Base-by-base conservation (phyloP, 30 jellyfish, hydroid and myxozoan species). In the Hydra vulgaris region DNA sequence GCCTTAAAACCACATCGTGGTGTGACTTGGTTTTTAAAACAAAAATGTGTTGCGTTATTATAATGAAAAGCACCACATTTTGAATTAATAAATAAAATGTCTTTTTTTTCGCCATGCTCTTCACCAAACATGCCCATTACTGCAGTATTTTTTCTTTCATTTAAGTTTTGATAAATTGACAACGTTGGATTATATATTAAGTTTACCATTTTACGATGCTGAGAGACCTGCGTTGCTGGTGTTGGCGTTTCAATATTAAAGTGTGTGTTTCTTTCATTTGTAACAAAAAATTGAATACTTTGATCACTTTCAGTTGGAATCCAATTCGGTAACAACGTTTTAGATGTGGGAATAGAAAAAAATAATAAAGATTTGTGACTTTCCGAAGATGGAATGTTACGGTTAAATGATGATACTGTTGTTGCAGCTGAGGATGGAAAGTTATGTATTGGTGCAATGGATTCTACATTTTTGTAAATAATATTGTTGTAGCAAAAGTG, bases 71-170 rank as follows among this genome's bases (percentile, higher is more conserved):
- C 24, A 5, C 83, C 83, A 21, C 83, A 75, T 21, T 75, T 53
- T 26, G 72, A 75, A 17, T 75, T 74, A 19, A 18, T 40, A 15
- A 73, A 73, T 0, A 75, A 66, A 5, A 75, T 25, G 26, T 75
- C 56, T 75, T 75, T 75, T 75, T 70, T 40, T 20, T 75, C 71
- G 17, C 83, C 83, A 23, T 1, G 26, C 22, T 25, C 83, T 23
- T 71, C 53, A 53, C 27, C 79, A 20, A 27, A 53, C 21, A 17
- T 71, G 56, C 27, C 17, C 56, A 70, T n/a, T 23, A 53, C 23
- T 8, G 83, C 54, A 19, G 12, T 22, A 25, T 54, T 23, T 19
- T 26, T 75, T 23, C 25, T 19, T 21, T 20, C 16, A 26, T 75
- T 75, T 18, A 54, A 75, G 53, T 70, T 75, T 15, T 54, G 21